Base-by-base conservation (phyloP, 2,888 invertebrate species). In the Polymixis lichenea region DNA sequence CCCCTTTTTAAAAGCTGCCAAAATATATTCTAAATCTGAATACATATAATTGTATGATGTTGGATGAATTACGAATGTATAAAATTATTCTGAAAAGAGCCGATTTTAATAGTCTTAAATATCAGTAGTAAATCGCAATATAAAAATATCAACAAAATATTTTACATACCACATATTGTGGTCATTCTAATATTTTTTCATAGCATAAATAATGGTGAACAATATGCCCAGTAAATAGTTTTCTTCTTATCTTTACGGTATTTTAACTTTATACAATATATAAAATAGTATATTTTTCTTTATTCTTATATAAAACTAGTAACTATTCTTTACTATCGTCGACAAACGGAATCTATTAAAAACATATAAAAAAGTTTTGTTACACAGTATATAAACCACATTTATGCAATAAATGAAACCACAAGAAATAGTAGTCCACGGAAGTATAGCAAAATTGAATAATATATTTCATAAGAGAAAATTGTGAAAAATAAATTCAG, bases 41-140 rank as follows among this genome's bases (percentile, higher is more conserved):
- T 53, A 19, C 4, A 25, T 76, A 11, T 25, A 17, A 55, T 46
- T 43, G 1, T 7, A 15, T 49, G 25, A 13, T 56, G 43, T 62
- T 32, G 11, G 32, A 75, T 19, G 13, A 11, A n/a, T 49, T 60
- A 25, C 7, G 6, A 38, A 76, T 17, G 5, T 25, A 22, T 72
- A 56, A 2, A 8, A 53, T 22, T 46, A 60, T 38, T 65, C 25
- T 58, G 72, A 9, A 53, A 49, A 43, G 17, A 28, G 9, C 51
- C 13, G 38, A 51, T 66, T 55, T 13, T 43, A 19, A 22, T 79
- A 32, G 43, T 17, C 43, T 13, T 80, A 38, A 58, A 72, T 51
- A 80, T 38, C 55, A 58, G 22, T 71, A 53, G 53, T 65, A 78
- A 81, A 81, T 76, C 43, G 56, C 61, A 56, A 51, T 82, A 62